A percentile compares a stretch with the other conserved stretches of the same genome.
Evolutionary conservation across 2,888 invertebrate species (phyloP).

Genomic region (Diaphora mendica): DNA sequence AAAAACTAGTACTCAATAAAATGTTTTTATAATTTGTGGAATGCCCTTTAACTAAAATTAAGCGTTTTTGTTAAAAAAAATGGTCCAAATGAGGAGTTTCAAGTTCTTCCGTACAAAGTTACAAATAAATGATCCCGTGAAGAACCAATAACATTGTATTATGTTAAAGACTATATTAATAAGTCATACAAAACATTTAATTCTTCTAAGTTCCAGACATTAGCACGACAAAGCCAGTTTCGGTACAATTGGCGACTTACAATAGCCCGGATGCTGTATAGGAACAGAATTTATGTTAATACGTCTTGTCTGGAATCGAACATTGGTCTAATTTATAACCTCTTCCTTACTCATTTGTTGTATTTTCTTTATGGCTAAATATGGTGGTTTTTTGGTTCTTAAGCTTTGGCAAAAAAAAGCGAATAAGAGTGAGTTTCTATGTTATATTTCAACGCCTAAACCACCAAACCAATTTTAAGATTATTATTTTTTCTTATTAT

Average conservation of each 20-base stretch:
- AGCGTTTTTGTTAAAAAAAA: background rate
- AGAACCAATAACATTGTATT: background rate
- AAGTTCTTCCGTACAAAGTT: background rate
- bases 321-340: conserved; percentile 24
- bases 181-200: conserved; percentile 11
- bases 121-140: background rate
- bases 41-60: background rate
- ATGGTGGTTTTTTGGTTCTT: background rate
- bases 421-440: no score
- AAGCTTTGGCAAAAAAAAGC: background rate
- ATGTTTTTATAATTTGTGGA: background rate
- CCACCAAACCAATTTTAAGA: no score
- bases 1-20: background rate
- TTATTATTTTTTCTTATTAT: no score
- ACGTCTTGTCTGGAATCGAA: conserved; percentile 14
- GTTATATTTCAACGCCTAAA: no score
- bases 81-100: background rate
- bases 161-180: background rate
- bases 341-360: conserved; percentile 2
- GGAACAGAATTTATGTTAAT: conserved; percentile 23
- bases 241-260: background rate
- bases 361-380: background rate
- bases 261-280: conserved; percentile 35
- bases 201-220: conserved; percentile 31
- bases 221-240: conserved; percentile 36